phyloP scores from a whole-genome alignment of 2,888 invertebrate genomes.

The Dryobota labecula region DNA sequence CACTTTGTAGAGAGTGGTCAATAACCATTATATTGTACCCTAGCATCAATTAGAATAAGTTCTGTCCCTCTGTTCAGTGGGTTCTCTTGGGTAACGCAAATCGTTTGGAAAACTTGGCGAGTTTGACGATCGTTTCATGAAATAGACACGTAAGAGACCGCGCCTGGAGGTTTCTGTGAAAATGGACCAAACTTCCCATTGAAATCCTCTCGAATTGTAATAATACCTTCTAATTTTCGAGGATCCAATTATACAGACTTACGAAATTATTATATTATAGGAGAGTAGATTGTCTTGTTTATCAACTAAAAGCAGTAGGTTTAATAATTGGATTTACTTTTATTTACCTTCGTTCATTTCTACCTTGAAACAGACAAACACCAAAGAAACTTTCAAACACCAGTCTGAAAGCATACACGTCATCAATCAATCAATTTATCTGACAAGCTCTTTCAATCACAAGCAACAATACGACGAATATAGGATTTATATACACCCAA shows the following conservation, averaged over 20 bases:
- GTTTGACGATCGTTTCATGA: conserved; percentile 41
- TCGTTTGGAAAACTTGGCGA: conserved; percentile 44
- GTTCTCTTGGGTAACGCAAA: conserved; percentile 32
- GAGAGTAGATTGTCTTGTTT: background rate
- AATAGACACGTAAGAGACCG: conserved; percentile 36
- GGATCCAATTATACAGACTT: conserved; percentile 16
- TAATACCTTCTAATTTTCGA: conserved; percentile 15
- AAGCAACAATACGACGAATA: background rate
- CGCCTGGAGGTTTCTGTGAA: conserved; percentile 26
- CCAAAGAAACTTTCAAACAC: conserved; percentile 11
- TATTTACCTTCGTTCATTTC: conserved; percentile 4
- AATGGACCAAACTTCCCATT: conserved; percentile 15
- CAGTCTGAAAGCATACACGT: conserved; percentile 17
- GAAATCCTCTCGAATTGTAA: conserved; percentile 14
- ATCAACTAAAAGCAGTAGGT: background rate
- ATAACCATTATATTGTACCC: conserved; percentile 29
- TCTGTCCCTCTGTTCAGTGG: conserved; percentile 32
- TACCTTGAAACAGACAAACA: conserved; percentile 5
- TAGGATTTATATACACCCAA: background rate
- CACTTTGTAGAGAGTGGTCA: conserved; percentile 19
- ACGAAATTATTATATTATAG: background rate
- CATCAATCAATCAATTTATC: conserved; percentile 42
- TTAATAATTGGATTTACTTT: background rate
- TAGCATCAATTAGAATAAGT: conserved; percentile 57
- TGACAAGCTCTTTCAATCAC: conserved; percentile 32